Conservation (phyloP, 2,113 vertebrate genomes). For the Tragulus kanchil region DNA sequence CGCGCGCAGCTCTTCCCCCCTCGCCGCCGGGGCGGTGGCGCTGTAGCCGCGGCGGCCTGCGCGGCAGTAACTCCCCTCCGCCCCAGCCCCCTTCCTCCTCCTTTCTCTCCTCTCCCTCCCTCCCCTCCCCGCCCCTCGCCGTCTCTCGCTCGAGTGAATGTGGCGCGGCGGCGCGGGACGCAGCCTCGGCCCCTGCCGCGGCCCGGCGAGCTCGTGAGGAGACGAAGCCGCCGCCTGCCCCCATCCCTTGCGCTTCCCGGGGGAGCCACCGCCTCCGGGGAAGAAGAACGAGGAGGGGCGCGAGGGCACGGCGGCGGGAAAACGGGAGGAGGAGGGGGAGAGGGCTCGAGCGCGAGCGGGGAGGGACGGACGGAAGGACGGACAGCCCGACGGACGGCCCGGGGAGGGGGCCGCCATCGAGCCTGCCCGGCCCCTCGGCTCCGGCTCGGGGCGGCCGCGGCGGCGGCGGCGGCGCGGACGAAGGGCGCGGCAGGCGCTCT, state of each 20-base stretch:
- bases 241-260: not conserved
- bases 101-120: not conserved
- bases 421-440: constrained; percentile 35
- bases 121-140: not conserved
- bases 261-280: not conserved
- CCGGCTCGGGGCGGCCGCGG: not conserved
- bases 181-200: constrained; percentile 60
- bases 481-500: constrained; percentile 76
- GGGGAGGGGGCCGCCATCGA: constrained; percentile 36
- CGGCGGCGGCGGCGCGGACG: constrained; percentile 50
- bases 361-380: constrained; percentile 1
- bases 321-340: not conserved
- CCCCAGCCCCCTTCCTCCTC: not conserved
- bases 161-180: constrained; percentile 77
- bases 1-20: constrained; percentile 58
- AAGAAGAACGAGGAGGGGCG: not conserved
- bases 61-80: constrained; percentile 39
- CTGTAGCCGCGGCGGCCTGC: constrained; percentile 68
- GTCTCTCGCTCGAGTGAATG: constrained; percentile 37
- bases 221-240: not conserved
- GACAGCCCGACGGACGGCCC: constrained; percentile 29
- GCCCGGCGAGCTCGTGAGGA: constrained; percentile 53
- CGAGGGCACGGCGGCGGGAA: constrained; percentile 69
- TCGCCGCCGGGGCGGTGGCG: constrained; percentile 68
- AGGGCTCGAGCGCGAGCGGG: not conserved